Evolutionary conservation across 2,113 vertebrate genomes (phyloP).

Genomic region (Tyrannus savana): DNA sequence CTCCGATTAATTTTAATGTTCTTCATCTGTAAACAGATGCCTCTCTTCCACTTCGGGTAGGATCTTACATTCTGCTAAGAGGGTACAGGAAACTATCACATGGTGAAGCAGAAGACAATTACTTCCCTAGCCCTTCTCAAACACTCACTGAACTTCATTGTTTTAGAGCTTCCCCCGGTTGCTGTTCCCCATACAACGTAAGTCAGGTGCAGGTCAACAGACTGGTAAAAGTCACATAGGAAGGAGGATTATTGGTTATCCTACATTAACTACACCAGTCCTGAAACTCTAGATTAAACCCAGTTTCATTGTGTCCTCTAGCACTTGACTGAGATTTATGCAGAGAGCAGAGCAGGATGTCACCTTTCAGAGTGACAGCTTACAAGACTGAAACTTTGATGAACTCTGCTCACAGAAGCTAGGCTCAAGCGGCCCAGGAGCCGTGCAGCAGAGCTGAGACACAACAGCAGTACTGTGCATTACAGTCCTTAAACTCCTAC

Average conservation of each 20-base stretch:
- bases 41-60: background rate
- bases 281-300: background rate
- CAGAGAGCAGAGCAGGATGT: background rate
- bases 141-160: background rate
- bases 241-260: background rate
- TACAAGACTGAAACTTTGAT: background rate
- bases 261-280: background rate
- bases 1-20: background rate
- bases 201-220: background rate
- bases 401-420: accelerated
- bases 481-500: background rate
- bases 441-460: background rate
- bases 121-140: background rate
- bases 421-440: background rate
- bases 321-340: background rate
- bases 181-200: background rate
- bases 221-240: background rate
- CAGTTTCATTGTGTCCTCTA: background rate
- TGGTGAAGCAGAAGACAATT: background rate
- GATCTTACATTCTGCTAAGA: background rate
- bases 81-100: background rate
- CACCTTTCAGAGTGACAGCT: background rate
- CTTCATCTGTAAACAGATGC: background rate
- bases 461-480: background rate
- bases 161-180: background rate